Evolutionary conservation across 2,888 invertebrate genomes (phyloP), one percentile per base, ranked within the genome.

Genomic region (Trachelus tabidus): DNA sequence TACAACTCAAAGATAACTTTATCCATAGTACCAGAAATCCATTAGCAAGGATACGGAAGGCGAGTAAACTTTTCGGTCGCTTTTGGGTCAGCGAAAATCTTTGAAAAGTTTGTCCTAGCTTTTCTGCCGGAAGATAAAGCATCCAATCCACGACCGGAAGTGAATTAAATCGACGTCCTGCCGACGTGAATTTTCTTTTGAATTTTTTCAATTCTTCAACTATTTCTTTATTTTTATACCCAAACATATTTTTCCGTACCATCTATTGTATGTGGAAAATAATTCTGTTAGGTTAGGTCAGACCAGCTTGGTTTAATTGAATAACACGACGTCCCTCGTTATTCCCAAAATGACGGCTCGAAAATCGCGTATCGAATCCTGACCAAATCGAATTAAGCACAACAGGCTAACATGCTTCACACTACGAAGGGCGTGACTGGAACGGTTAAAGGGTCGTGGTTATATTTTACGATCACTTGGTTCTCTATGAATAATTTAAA

Each of bases 401-500:
- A 56, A 56, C 40, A 15, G 40, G 15, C 40, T 56, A 56, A 56
- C 40, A 56, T 56, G 40, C 40, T 23, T 23, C 23, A 56, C 40
- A 23, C 40, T 15, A 56, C 9, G 40, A 56, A 23, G 40, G 40
- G 40, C 40, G 40, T 56, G 40, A 56, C 40, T 56, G 23, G 23
- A 56, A 56, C 40, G 40, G 40, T 56, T 23, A 56, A 23, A 56
- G 40, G 40, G 40, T 56, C 40, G 40, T 56, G 40, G 84, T 86
- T 84, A 84, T 86, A 85, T 85, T 85, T 87, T 85, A 88, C 86
- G 86, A 85, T 81, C 85, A 83, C 85, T 86, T 82, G 86, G 85
- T 86, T 87, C 85, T 86, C 85, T 87, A 87, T 88, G 87, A 88
- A 88, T 88, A 88, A 88, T 88, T 88, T 86, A 86, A 84, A 83